Percentiles rank a stretch among this genome's conserved stretches.
These are phyloP conservation scores for Xylocopa sonorina DNA, from an alignment of 1,140 invertebrate genomes.

Conservation along the genomic window DNA sequence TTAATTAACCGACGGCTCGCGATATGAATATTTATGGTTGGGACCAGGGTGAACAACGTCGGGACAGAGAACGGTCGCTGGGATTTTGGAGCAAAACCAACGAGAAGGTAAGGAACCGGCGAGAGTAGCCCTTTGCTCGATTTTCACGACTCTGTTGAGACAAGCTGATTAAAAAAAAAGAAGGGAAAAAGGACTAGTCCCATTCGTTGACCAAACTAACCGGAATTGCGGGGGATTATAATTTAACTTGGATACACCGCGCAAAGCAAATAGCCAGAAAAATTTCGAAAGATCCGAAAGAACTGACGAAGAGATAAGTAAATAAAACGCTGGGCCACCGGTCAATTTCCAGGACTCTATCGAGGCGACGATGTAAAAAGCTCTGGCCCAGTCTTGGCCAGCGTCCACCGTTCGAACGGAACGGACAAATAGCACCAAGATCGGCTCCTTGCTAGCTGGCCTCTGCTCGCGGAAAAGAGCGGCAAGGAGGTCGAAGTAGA, in stretches of 20 bases:
- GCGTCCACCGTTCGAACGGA: neutral
- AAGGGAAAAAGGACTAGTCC: too few species aligned
- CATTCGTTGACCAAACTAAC: too few species aligned
- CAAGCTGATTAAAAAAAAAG: slow-evolving; percentile 11
- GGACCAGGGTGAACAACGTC: neutral
- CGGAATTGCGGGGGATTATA: too few species aligned
- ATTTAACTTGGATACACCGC: too few species aligned
- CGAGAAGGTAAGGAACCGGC: slow-evolving; percentile 6
- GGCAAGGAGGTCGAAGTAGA: neutral
- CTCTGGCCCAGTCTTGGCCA: slow-evolving; percentile 60
- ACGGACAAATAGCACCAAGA: slow-evolving; percentile 20
- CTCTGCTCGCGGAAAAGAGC: neutral
- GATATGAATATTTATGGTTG: slow-evolving; percentile 62
- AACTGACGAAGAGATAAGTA: too few species aligned
- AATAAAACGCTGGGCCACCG: slow-evolving; percentile 25
- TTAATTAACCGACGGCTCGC: slow-evolving; percentile 59
- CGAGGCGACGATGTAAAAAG: slow-evolving; percentile 43
- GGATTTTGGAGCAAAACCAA: slow-evolving; percentile 39
- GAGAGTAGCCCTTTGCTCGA: slow-evolving; percentile 41
- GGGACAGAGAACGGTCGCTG: neutral
- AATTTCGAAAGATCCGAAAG: too few species aligned
- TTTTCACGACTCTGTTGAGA: slow-evolving; percentile 46
- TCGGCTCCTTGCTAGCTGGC: neutral
- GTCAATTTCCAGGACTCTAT: slow-evolving; percentile 56
- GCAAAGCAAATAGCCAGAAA: too few species aligned